Conservation (phyloP, 2,797 vertebrate genomes). For the Chelon labrosus region DNA sequence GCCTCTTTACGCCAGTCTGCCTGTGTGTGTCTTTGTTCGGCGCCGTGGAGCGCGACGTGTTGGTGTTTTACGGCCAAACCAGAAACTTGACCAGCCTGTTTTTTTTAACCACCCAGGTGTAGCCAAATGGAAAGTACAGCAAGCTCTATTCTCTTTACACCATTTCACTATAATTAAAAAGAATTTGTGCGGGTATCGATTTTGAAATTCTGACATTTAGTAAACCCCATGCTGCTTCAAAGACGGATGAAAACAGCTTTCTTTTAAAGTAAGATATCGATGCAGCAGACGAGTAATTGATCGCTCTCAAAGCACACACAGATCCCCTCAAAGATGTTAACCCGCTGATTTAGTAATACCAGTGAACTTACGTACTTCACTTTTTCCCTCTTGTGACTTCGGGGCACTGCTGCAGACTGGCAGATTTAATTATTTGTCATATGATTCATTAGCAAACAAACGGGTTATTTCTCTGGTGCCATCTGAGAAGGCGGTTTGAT, state of each 20-base stretch:
- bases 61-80: too few species aligned
- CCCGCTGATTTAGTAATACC: background rate
- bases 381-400: slow-evolving; percentile 2
- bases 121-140: background rate
- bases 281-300: slow-evolving; percentile 21
- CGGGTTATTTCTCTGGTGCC: too few species aligned
- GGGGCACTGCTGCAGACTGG: background rate
- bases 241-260: background rate
- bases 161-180: background rate
- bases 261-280: slow-evolving; percentile 6
- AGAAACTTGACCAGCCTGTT: too few species aligned
- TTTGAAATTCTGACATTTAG: background rate
- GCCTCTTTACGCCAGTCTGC: too few species aligned
- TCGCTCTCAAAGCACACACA: slow-evolving; percentile 8
- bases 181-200: background rate
- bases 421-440: slow-evolving; percentile 4
- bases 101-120: too few species aligned
- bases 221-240: background rate
- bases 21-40: too few species aligned
- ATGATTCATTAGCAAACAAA: background rate
- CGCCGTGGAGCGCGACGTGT: too few species aligned
- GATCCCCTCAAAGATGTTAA: slow-evolving; percentile 12
- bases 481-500: background rate
- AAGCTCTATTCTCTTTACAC: background rate
- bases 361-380: slow-evolving; percentile 7